These are phyloP conservation scores for Philhelius pedissequus DNA, from an alignment of 2,888 invertebrate species.

Conservation along the genomic window DNA sequence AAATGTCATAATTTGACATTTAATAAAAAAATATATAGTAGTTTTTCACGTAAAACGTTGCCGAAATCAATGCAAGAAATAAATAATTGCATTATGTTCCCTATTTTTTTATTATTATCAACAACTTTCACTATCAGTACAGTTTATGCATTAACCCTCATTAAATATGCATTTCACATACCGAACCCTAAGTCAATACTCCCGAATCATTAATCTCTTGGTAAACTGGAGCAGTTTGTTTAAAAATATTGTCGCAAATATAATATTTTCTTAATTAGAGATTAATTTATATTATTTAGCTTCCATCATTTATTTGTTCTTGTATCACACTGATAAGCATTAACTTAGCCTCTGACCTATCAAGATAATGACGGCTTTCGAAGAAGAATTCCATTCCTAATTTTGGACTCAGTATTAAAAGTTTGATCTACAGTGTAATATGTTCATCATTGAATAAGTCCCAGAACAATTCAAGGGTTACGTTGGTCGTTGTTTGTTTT, in stretches of 20 bases:
- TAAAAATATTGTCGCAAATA: constrained; percentile 5
- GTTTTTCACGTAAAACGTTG: background rate
- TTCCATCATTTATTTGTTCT: background rate
- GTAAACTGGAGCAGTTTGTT: constrained; percentile 40
- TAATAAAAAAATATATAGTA: too few relatives aligned
- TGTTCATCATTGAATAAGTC: constrained; percentile 24
- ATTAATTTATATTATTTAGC: background rate
- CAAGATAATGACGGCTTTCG: background rate
- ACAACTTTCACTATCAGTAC: constrained; percentile 19
- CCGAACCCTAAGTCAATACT: constrained; percentile 13
- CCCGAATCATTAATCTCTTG: constrained; percentile 4
- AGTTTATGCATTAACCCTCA: constrained; percentile 19
- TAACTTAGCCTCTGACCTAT: constrained; percentile 23
- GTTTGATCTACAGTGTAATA: constrained; percentile 27
- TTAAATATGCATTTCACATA: constrained; percentile 2
- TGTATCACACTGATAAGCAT: constrained; percentile 49
- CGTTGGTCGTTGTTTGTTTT: constrained; percentile 18
- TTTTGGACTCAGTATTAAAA: constrained; percentile 13
- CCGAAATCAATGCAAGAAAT: background rate
- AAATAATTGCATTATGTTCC: background rate
- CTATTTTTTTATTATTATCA: background rate
- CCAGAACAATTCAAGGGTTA: background rate
- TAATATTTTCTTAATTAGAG: constrained; percentile 22
- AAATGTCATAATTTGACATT: too few relatives aligned
- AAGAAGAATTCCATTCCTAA: background rate